Base-by-base conservation (phyloP, 2,888 invertebrate genomes). In the Macrosiphum euphorbiae region DNA sequence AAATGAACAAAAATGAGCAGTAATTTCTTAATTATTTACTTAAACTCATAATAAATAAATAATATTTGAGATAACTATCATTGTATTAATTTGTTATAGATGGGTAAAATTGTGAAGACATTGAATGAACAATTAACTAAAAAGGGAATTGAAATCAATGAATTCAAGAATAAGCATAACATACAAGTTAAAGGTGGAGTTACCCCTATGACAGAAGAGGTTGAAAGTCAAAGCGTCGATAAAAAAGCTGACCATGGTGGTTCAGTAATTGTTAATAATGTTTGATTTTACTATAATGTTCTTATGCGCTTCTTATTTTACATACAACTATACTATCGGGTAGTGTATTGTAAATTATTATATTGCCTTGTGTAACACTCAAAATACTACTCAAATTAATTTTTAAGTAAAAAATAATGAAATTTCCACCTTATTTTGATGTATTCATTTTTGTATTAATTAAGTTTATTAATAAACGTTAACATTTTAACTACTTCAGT, bases 91-190 rank as follows among this genome's bases (percentile, higher is more conserved):
- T 88, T 94, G 58, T 90, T 94, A 67, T 44, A 94, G 94, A 94
- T 94, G 94, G 50, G 67, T 41, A 94, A 94, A 90, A 90, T 90
- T 41, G 90, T 94, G 26, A 91, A 94, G 20, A 97, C 97, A 92
- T 96, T 99, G 85, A 97, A 97, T 94, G 98, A 98, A 94, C 98
- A 99, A 96, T 96, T 99, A 90, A 96, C 97, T 84, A 97, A 97
- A 95, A 99, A 99, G 96, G 99, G 99, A 1, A 96, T 97, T 95
- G 99, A 99, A 96, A 97, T 99, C 94, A 98, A 99, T 96, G 98
- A 98, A 95, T 99, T 98, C 96, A 98, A 98, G 95, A 98, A 98
- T 95, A 97, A 97, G 95, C 97, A 99, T 96, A 98, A 98, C 96
- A 98, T 99, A 95, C 97, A 97, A 95, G 97, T 99, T 95, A 97